Evolutionary conservation across 2,888 invertebrate genomes (phyloP).

Genomic region (Dastarcus helophoroides): DNA sequence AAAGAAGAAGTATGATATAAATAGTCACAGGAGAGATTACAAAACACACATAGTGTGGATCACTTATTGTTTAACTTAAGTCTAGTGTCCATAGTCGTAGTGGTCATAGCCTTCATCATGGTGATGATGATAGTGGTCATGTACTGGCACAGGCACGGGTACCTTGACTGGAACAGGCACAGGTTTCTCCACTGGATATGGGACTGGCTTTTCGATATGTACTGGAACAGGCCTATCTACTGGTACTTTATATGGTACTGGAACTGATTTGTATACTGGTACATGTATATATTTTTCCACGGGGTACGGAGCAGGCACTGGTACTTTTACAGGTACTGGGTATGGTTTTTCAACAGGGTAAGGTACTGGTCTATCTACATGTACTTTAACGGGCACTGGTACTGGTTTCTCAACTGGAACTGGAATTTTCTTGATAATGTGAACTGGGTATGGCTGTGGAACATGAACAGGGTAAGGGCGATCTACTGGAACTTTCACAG

Average conservation of each 20-base stretch:
- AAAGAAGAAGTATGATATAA: conserved; percentile 20
- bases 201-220: conserved; percentile 49
- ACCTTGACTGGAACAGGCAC: conserved; percentile 58
- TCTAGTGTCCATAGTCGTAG: conserved; percentile 23
- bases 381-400: conserved; percentile 54
- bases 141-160: conserved; percentile 35
- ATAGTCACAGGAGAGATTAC: conserved; percentile 19
- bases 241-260: conserved; percentile 46
- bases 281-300: conserved; percentile 51
- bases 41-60: conserved; percentile 27
- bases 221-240: conserved; percentile 37
- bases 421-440: conserved; percentile 55
- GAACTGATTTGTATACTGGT: conserved; percentile 50
- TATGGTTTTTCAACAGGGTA: conserved; percentile 53
- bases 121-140: conserved; percentile 19
- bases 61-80: conserved; percentile 13
- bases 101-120: conserved; percentile 17
- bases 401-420: conserved; percentile 59
- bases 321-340: conserved; percentile 52
- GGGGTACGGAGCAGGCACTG: conserved; percentile 58
- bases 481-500: conserved; percentile 59
- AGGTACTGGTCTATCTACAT: conserved; percentile 41
- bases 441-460: conserved; percentile 54
- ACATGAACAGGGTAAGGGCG: conserved; percentile 60
- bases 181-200: conserved; percentile 54